A percentile compares a stretch with the other conserved stretches of the same genome.
Evolutionary conservation across 2,113 vertebrate genomes (phyloP).

Genomic region (Pelodiscus sinensis): DNA sequence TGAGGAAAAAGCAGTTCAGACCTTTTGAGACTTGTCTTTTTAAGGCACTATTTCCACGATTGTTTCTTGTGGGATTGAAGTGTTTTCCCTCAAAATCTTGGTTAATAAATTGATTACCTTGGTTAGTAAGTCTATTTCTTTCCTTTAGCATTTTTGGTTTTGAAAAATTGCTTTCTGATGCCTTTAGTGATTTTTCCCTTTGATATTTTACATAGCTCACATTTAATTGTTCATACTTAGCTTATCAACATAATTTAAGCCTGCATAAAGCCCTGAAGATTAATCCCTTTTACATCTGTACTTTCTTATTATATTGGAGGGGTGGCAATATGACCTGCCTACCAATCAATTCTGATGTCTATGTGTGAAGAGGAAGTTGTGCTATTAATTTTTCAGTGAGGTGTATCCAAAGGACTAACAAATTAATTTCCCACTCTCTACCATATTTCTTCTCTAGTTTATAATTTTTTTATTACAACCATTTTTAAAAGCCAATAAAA

Average conservation of each 20-base stretch:
- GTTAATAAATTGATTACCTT: slow-evolving; percentile 1
- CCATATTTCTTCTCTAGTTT: background rate
- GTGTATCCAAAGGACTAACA: slow-evolving; percentile 1
- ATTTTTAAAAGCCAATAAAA: background rate
- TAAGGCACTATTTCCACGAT: slow-evolving; percentile 63
- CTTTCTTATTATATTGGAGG: background rate
- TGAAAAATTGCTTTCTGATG: slow-evolving; percentile 20
- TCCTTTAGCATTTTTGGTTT: slow-evolving; percentile 7
- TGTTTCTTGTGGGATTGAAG: slow-evolving; percentile 59
- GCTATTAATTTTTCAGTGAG: slow-evolving; percentile 35
- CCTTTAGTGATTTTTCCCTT: background rate
- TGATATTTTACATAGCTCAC: slow-evolving; percentile 29
- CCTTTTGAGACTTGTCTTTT: slow-evolving; percentile 65
- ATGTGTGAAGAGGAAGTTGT: background rate
- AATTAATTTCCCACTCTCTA: background rate
- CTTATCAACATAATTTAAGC: slow-evolving; percentile 38
- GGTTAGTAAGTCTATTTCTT: background rate
- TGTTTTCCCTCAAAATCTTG: background rate
- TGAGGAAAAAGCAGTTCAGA: background rate
- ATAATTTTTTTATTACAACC: background rate
- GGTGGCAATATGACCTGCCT: background rate
- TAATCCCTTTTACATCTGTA: slow-evolving; percentile 28
- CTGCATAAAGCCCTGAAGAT: background rate
- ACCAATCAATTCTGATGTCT: slow-evolving; percentile 32
- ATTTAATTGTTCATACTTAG: background rate